Conservation (phyloP, 2,113 vertebrate genomes). For the Phrynosoma platyrhinos region DNA sequence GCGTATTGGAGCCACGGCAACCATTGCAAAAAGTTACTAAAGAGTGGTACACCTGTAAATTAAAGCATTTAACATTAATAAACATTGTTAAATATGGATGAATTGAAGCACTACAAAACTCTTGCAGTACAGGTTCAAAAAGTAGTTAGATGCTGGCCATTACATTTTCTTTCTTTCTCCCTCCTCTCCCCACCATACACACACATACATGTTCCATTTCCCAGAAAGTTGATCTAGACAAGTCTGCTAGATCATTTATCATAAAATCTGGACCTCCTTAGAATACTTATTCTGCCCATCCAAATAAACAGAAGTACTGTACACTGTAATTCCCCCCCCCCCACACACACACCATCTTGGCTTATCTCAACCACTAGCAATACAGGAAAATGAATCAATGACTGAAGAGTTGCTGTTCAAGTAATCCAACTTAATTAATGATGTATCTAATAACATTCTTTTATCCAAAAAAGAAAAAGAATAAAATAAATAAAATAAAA, state of each 20-base stretch:
- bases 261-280: neutral
- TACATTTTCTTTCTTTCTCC: neutral
- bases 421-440: conserved; percentile 55
- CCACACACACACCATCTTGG: neutral
- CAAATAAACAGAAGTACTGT: neutral
- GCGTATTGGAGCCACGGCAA: no score
- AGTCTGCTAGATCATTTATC: conserved; percentile 28
- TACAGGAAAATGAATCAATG: conserved; percentile 2
- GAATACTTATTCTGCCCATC: neutral
- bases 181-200: neutral
- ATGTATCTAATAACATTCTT: conserved; percentile 38
- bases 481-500: neutral
- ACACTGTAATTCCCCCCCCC: neutral
- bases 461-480: neutral
- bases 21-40: fast-evolving
- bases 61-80: neutral
- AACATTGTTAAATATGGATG: neutral
- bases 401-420: conserved; percentile 30
- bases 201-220: neutral
- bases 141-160: conserved; percentile 9
- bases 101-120: neutral
- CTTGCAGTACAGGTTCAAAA: neutral
- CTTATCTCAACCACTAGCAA: conserved; percentile 31
- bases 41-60: neutral
- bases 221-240: neutral